A percentile compares a stretch with the other conserved stretches of the same genome.
phyloP scores from a whole-genome alignment of 2,797 vertebrate genomes.

The Leptoclinus maculatus region DNA sequence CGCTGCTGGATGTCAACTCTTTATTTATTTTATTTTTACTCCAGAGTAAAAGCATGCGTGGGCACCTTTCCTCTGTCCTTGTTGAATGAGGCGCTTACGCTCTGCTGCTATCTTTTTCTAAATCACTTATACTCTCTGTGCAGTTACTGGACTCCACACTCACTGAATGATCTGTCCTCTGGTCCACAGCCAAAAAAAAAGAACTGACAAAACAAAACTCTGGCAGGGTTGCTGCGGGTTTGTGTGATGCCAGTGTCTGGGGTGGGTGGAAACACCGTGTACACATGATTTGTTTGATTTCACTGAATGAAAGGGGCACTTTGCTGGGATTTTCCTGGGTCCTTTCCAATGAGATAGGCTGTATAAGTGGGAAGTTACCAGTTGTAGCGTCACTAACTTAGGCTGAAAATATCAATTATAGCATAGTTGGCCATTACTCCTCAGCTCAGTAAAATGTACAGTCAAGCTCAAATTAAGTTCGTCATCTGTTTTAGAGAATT shows the following conservation, averaged over 20 bases:
- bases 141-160: constrained; percentile 43
- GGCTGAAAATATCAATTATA: background rate
- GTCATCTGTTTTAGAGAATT: background rate
- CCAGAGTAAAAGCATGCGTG: constrained; percentile 32
- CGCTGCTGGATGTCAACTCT: constrained; percentile 63
- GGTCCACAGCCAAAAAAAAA: constrained; percentile 56
- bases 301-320: constrained; percentile 52
- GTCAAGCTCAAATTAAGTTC: background rate
- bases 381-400: constrained; percentile 1
- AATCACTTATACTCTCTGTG: constrained; percentile 27
- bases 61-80: constrained; percentile 22
- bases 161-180: constrained; percentile 67
- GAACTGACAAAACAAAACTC: constrained; percentile 62
- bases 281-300: constrained; percentile 62
- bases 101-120: constrained; percentile 23
- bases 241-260: constrained; percentile 46
- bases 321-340: constrained; percentile 60
- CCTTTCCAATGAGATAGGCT: constrained; percentile 50
- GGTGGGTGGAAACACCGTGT: constrained; percentile 53
- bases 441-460: background rate
- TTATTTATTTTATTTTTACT: constrained; percentile 41
- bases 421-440: background rate
- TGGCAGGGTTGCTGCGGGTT: constrained; percentile 27
- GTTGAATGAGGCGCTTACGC: constrained; percentile 28
- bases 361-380: constrained; percentile 30